Evolutionary conservation across 35 echinoderm and acorn worm species (phyloP).

Genomic region (Ptychodera flava): DNA sequence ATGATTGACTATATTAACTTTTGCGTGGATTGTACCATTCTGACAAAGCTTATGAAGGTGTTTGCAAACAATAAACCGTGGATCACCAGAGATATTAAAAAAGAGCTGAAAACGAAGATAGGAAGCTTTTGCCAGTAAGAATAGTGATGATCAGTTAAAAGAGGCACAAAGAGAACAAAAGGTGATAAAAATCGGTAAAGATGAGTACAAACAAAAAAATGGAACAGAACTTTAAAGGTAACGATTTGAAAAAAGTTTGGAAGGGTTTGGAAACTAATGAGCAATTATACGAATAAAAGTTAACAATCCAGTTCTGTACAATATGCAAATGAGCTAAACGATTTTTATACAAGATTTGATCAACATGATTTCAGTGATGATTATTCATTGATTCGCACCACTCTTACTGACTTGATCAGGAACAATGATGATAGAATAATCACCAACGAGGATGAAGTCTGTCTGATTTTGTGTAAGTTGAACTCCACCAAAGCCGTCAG

Average conservation of each 20-base stretch:
- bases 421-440: not conserved
- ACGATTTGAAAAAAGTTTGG: no score
- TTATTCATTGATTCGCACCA: not conserved
- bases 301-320: slow-evolving; percentile 1
- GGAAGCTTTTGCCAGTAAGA: slow-evolving; percentile 16
- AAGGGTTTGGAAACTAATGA: slow-evolving; percentile 41
- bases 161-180: slow-evolving; percentile 22
- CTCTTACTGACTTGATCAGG: not conserved
- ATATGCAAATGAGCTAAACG: slow-evolving; percentile 50
- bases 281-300: slow-evolving; percentile 22
- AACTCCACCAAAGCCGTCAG: no score
- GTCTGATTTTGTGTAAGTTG: no score
- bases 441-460: not conserved
- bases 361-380: slow-evolving; percentile 17
- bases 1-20: slow-evolving; percentile 16
- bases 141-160: slow-evolving; percentile 22
- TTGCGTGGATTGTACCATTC: slow-evolving; percentile 9
- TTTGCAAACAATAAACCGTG: slow-evolving; percentile 25
- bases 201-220: slow-evolving; percentile 42
- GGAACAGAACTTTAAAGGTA: slow-evolving; percentile 29
- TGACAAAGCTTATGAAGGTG: slow-evolving; percentile 15
- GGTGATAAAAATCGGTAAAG: slow-evolving; percentile 14
- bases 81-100: not conserved
- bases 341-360: slow-evolving; percentile 57
- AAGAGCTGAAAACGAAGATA: not conserved